Evolutionary conservation across 2,113 vertebrate genomes (phyloP).

Genomic region (Hypomesus transpacificus): DNA sequence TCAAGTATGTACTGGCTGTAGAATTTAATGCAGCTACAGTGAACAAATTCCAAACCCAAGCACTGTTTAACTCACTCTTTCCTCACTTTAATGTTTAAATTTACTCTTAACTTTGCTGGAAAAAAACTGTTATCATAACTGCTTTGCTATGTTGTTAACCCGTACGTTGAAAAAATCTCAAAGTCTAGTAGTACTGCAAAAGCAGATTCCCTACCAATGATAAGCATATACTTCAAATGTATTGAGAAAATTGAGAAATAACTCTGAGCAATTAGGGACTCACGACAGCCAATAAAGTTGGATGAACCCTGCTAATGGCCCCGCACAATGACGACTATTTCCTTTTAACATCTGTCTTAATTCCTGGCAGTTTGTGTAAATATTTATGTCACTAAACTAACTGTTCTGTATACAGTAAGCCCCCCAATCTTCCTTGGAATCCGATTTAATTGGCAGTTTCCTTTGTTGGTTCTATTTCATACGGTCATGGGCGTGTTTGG

Average conservation of each 20-base stretch:
- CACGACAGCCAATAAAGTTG: conserved; percentile 54
- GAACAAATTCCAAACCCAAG: conserved; percentile 56
- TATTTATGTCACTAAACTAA: conserved; percentile 73
- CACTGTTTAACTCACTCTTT: conserved; percentile 35
- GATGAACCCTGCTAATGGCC: conserved; percentile 51
- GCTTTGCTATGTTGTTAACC: too few relatives aligned
- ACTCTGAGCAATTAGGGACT: conserved; percentile 30
- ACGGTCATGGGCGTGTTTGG: conserved; percentile 60
- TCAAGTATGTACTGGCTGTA: conserved; percentile 62
- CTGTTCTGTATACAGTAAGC: conserved; percentile 69
- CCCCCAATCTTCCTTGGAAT: conserved; percentile 66
- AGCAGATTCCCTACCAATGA: too few relatives aligned
- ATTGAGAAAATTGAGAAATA: not conserved
- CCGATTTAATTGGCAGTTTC: conserved; percentile 76
- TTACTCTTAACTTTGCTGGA: conserved; percentile 56
- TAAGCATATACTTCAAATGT: not conserved
- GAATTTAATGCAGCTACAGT: conserved; percentile 34
- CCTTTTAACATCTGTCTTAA: conserved; percentile 72
- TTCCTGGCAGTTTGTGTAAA: conserved; percentile 72
- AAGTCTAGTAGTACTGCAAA: too few relatives aligned
- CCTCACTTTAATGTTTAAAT: conserved; percentile 46
- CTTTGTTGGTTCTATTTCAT: conserved; percentile 73
- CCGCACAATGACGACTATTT: conserved; percentile 61
- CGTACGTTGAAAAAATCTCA: too few relatives aligned
- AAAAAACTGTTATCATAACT: conserved; percentile 23